A percentile compares a stretch with the other conserved stretches of the same genome.
Conservation (phyloP, 2,797 vertebrate species). For the Sciaenops ocellatus region DNA sequence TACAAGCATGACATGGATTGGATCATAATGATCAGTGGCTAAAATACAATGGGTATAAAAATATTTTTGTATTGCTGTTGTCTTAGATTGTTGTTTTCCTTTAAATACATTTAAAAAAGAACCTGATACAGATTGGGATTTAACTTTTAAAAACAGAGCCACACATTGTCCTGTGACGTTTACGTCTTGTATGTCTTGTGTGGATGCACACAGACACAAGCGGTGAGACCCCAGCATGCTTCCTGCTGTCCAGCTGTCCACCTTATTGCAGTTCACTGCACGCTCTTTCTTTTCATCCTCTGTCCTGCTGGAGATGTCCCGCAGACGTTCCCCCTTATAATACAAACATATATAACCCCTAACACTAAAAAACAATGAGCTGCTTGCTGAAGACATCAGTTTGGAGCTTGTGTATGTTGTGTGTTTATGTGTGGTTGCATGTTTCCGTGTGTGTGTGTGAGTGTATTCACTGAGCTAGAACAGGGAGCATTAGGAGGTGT, state of each 20-base stretch:
- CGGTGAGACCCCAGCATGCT: slow-evolving; percentile 67
- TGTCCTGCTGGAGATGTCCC: slow-evolving; percentile 59
- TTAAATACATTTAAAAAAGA: slow-evolving; percentile 4
- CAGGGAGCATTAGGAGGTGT: slow-evolving; percentile 85
- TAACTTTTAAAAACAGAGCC: slow-evolving; percentile 40
- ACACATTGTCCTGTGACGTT: slow-evolving; percentile 62
- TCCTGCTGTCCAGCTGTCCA: slow-evolving; percentile 86
- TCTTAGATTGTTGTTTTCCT: slow-evolving; percentile 6
- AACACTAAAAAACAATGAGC: slow-evolving; percentile 64
- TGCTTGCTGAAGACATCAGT: slow-evolving; percentile 63
- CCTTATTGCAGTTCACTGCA: slow-evolving; percentile 82
- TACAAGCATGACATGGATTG: neutral
- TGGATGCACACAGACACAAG: slow-evolving; percentile 77
- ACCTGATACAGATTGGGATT: slow-evolving; percentile 12
- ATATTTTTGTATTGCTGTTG: neutral
- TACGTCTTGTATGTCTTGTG: slow-evolving; percentile 64
- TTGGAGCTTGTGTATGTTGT: slow-evolving; percentile 63
- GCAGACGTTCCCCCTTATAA: slow-evolving; percentile 52
- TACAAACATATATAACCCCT: slow-evolving; percentile 56
- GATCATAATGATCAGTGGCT: slow-evolving; percentile 7
- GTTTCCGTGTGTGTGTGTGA: slow-evolving; percentile 68
- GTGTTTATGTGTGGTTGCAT: slow-evolving; percentile 73
- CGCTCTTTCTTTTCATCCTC: slow-evolving; percentile 63
- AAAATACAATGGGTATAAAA: slow-evolving; percentile 15
- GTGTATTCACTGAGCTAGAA: slow-evolving; percentile 82